Evolutionary conservation across 2,113 vertebrate species (phyloP).

Genomic region (Atlantisia rogersi): DNA sequence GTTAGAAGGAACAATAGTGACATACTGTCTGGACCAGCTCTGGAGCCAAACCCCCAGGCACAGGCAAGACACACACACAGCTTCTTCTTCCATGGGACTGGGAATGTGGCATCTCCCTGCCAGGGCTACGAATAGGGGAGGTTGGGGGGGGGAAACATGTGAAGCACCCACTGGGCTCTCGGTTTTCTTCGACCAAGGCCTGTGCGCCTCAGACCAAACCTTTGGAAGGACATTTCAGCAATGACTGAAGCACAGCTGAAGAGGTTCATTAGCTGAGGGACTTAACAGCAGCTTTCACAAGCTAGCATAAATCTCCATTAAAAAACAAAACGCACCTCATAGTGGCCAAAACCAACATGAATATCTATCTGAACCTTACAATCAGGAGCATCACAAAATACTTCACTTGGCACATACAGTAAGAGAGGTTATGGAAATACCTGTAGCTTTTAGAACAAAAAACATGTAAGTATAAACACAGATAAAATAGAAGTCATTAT

Average conservation of each 20-base stretch:
- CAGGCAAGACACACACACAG: not conserved
- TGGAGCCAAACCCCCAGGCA: not conserved
- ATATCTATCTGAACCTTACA: conserved; percentile 53
- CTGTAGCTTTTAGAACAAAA: conserved; percentile 76
- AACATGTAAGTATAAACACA: conserved; percentile 73
- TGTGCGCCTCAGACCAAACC: conserved; percentile 26
- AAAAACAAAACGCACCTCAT: conserved; percentile 53
- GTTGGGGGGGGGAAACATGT: not conserved
- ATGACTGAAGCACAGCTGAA: conserved; percentile 50
- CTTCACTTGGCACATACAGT: conserved; percentile 62
- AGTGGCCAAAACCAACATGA: conserved; percentile 58
- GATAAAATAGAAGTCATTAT: conserved; percentile 75
- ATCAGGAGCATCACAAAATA: conserved; percentile 63
- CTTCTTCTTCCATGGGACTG: conserved; percentile 2
- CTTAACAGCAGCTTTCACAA: conserved; percentile 67
- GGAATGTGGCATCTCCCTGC: not conserved
- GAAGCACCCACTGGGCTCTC: not conserved
- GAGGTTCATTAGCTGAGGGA: conserved; percentile 57
- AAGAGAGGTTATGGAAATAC: conserved; percentile 75
- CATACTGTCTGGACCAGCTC: not conserved
- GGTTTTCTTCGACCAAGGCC: conserved; percentile 15
- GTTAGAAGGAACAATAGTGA: not conserved
- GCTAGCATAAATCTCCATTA: conserved; percentile 72
- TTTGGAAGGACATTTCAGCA: conserved; percentile 9
- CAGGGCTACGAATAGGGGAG: not conserved